Evolutionary conservation across 2,888 invertebrate genomes (phyloP), one percentile per base, ranked within the genome.

Genomic region (Thysanoteuthis rhombus): DNA sequence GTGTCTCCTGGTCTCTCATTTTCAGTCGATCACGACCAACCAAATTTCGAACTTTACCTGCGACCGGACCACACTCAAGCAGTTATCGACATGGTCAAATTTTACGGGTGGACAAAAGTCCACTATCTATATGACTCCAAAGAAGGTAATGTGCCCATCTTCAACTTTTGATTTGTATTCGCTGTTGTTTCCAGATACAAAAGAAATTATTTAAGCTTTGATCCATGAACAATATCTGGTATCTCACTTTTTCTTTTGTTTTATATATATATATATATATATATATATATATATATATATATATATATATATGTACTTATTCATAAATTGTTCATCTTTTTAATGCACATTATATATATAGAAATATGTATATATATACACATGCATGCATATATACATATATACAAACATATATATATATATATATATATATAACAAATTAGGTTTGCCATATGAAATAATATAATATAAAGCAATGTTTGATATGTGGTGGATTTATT

Each of bases 41-140:
- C 93, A 36, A 98, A 96, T 98, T 99, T 22, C 98, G 99, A 89
- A 98, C 98, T 97, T 98, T 99, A 97, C 99, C 99, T n/a, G 94
- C 95, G 94, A 98, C 99, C 91, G 97, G 98, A 94, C 97, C 98
- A 32, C 98, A 98, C 93, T 97, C 98, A 90, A 97, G 99, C 96
- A 97, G 99, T 94, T 98, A 98, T 95, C 12, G 95, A 95, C 94
- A 94, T 96, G 94, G 95, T 96, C n/a, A 93, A 94, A 32, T 92
- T 94, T 39, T 96, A 95, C 42, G 92, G 94, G n/a, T 96, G 96
- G 96, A 93, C 94, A 25, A 94, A 94, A 52, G 94, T 96, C 47
- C 94, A 95, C 94, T 96, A 95, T 94, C 94, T 96, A 6, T 96
- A 96, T 94, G 95, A 96, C 93, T 95, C 95, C 4, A 95, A 96